phyloP scores from a whole-genome alignment of 2,113 vertebrate genomes.

The Raja brachyura region DNA sequence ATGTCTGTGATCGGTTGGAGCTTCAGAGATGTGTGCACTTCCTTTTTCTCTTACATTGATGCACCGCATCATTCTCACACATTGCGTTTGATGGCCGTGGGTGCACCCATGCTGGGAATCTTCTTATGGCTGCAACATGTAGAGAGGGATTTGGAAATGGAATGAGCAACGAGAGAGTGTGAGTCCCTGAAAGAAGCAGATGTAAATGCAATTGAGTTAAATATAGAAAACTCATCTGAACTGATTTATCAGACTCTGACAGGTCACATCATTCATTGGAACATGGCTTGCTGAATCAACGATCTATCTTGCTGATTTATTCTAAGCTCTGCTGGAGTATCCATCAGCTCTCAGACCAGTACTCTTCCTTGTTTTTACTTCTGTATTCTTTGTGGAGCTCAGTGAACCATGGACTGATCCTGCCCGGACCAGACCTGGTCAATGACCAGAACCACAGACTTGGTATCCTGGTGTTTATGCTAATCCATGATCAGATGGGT shows the following conservation, averaged over 20 bases:
- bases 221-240: not conserved
- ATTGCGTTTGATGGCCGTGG: not conserved
- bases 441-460: not conserved
- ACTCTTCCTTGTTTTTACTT: not conserved
- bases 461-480: not conserved
- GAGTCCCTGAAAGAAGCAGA: not conserved
- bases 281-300: not conserved
- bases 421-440: not conserved
- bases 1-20: no score
- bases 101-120: not conserved
- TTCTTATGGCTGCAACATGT: no score
- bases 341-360: no score
- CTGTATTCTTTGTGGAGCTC: not conserved
- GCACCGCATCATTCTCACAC: not conserved
- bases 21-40: no score
- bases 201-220: not conserved
- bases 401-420: not conserved
- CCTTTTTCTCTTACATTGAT: not conserved
- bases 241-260: not conserved
- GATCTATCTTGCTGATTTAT: not conserved
- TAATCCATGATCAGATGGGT: not conserved
- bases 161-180: not conserved
- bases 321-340: not conserved
- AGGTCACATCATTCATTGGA: not conserved
- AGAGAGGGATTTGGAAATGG: not conserved